These are phyloP conservation scores for Antitype chi DNA, from an alignment of 2,888 invertebrate species.

Conservation along the genomic window DNA sequence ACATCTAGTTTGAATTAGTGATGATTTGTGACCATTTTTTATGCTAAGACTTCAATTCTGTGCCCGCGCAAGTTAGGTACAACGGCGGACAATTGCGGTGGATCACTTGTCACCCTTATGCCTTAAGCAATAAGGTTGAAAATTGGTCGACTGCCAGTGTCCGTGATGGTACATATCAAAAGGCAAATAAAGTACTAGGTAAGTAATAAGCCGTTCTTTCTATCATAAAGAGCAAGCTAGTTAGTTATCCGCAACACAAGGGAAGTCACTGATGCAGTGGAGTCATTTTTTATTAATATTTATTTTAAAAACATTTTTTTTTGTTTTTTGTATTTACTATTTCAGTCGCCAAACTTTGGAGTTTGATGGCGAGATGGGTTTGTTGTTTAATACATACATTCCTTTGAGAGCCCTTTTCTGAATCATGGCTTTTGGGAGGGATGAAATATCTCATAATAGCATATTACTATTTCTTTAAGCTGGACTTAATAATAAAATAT, in stretches of 20 bases:
- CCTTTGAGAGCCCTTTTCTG: neutral
- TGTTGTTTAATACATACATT: too few species aligned
- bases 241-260: neutral
- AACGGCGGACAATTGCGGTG: too few species aligned
- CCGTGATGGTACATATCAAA: neutral
- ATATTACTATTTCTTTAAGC: neutral
- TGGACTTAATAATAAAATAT: neutral
- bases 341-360: too few species aligned
- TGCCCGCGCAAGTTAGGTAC: neutral
- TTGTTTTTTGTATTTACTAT: too few species aligned
- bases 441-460: neutral
- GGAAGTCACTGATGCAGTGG: neutral
- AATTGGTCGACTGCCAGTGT: too few species aligned
- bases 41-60: constrained; percentile 1
- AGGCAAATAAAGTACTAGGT: constrained; percentile 6
- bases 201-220: neutral
- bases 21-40: constrained; percentile 58
- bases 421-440: neutral
- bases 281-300: too few species aligned
- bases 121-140: too few species aligned
- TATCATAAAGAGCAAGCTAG: neutral
- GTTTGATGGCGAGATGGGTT: too few species aligned
- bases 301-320: too few species aligned
- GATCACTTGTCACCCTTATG: too few species aligned
- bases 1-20: constrained; percentile 59